Evolutionary conservation across 2,888 invertebrate genomes (phyloP).

Genomic region (Apocheima hispidaria): DNA sequence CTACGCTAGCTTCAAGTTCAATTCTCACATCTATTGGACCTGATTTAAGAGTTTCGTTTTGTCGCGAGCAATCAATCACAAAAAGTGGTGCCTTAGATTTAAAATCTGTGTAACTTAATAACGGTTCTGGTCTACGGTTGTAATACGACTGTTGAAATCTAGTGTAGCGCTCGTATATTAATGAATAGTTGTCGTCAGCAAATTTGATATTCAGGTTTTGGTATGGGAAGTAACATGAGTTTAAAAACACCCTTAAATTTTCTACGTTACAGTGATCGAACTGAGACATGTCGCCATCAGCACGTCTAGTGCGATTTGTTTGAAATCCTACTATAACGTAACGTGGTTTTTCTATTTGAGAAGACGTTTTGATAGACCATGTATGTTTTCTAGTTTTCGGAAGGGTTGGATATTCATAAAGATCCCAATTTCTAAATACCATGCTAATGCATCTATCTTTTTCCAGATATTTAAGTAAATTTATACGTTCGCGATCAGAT

Average conservation of each 20-base stretch:
- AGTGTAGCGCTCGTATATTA: conserved; percentile 47
- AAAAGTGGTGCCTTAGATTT: conserved; percentile 45
- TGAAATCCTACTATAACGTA: conserved; percentile 63
- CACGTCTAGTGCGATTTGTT: conserved; percentile 56
- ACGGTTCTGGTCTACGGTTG: conserved; percentile 37
- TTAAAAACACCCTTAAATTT: conserved; percentile 57
- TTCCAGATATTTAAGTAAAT: conserved; percentile 33
- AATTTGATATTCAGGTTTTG: conserved; percentile 47
- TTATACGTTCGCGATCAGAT: conserved; percentile 29
- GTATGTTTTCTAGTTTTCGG: conserved; percentile 52
- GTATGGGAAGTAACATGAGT: conserved; percentile 50
- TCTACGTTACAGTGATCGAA: conserved; percentile 37
- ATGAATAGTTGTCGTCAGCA: conserved; percentile 40
- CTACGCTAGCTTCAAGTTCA: conserved; percentile 44
- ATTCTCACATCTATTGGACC: conserved; percentile 45
- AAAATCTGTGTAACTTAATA: conserved; percentile 39
- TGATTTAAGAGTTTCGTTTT: conserved; percentile 45
- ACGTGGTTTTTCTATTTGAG: conserved; percentile 58
- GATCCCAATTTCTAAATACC: conserved; percentile 49
- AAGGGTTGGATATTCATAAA: conserved; percentile 61
- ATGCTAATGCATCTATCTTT: conserved; percentile 46
- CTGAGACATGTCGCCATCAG: conserved; percentile 38
- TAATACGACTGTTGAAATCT: conserved; percentile 51
- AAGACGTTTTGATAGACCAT: conserved; percentile 56
- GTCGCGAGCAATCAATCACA: conserved; percentile 48